A percentile compares a stretch with the other conserved stretches of the same genome.
Conservation (phyloP, 64 coral and sea anemone genomes). For the Hydrozoanthus tunicans region DNA sequence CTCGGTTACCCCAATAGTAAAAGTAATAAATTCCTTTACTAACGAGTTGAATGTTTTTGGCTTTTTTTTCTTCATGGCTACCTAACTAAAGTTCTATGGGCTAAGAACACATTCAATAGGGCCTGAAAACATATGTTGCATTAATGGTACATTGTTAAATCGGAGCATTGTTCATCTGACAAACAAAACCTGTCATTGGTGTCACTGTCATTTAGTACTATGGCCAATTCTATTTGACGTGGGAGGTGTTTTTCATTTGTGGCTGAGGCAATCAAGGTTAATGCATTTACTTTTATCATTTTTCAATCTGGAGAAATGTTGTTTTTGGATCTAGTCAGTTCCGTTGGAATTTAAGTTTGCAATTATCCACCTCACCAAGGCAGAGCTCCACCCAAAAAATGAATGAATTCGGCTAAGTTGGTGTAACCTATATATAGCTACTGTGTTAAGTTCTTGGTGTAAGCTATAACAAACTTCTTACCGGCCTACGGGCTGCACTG, state of each 20-base stretch:
- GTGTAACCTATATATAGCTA: too few relatives aligned
- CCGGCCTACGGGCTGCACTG: too few relatives aligned
- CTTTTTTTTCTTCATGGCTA: too few relatives aligned
- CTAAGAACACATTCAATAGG: neutral
- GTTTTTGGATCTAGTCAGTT: neutral
- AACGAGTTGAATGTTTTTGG: too few relatives aligned
- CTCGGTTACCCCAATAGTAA: neutral
- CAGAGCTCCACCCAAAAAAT: too few relatives aligned
- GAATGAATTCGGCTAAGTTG: too few relatives aligned
- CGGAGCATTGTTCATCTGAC: neutral
- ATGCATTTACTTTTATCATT: neutral
- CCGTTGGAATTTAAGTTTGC: neutral
- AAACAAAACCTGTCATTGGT: neutral
- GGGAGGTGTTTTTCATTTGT: conserved; percentile 11
- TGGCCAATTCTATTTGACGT: neutral
- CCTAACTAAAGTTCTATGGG: too few relatives aligned
- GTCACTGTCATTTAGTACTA: neutral
- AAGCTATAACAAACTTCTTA: too few relatives aligned
- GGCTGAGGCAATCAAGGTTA: neutral
- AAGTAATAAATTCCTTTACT: too few relatives aligned
- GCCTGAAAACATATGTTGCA: neutral
- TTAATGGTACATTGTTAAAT: neutral
- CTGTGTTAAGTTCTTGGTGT: too few relatives aligned
- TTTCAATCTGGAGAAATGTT: conserved; percentile 38
- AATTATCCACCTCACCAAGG: too few relatives aligned